These are phyloP conservation scores for Elachura formosa DNA, from an alignment of 2,113 vertebrate species.

Conservation along the genomic window DNA sequence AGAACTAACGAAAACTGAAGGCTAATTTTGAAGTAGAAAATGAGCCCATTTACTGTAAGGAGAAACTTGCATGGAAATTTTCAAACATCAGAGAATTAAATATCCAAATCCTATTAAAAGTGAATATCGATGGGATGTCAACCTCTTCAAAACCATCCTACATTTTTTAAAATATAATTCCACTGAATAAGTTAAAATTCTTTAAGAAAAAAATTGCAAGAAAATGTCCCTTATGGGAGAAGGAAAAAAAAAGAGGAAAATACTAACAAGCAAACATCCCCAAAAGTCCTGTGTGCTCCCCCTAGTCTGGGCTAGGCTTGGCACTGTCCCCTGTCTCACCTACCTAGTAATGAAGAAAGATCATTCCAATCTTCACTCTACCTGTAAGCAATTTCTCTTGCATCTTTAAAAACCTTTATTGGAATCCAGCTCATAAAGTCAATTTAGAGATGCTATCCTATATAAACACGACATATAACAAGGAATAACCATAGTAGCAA, in stretches of 20 bases:
- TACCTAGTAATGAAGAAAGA: background rate
- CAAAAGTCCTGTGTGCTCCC: background rate
- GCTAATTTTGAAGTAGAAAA: background rate
- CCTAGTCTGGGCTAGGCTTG: background rate
- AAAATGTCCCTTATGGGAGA: background rate
- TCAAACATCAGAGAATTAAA: background rate
- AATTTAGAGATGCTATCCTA: conserved; percentile 11
- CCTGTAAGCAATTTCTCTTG: background rate
- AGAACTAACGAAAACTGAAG: background rate
- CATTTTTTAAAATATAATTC: background rate
- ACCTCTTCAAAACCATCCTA: background rate
- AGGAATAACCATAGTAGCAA: conserved; percentile 34
- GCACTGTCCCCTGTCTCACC: background rate
- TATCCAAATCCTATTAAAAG: background rate
- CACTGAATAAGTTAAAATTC: background rate
- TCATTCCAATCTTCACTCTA: background rate
- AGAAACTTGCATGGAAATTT: background rate
- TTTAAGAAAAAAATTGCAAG: background rate
- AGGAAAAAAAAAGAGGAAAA: background rate
- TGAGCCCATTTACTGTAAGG: background rate
- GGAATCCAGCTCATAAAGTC: background rate
- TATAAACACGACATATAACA: background rate
- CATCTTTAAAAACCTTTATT: background rate
- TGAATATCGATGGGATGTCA: background rate
- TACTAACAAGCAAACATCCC: background rate